Evolutionary conservation across 2,888 invertebrate genomes (phyloP).

Genomic region (Apamea sordens): DNA sequence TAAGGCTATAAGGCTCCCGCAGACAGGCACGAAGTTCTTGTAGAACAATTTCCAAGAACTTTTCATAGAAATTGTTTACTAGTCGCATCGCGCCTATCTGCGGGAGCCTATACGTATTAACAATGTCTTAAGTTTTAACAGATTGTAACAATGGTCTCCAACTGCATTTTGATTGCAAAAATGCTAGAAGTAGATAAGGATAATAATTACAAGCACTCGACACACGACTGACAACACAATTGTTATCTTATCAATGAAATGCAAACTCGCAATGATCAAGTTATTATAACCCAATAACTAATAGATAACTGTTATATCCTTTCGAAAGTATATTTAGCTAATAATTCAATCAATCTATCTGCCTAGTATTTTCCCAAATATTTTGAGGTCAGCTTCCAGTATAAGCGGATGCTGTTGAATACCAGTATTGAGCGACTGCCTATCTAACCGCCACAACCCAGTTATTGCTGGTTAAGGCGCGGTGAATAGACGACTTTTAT

Average conservation of each 20-base stretch:
- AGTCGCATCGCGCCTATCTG: background rate
- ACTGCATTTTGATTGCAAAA: conserved; percentile 21
- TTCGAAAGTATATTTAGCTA: conserved; percentile 15
- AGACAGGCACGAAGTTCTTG: background rate
- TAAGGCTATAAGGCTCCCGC: background rate
- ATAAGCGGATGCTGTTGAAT: no score
- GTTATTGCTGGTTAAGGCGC: background rate
- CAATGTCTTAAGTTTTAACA: background rate
- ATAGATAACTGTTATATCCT: conserved; percentile 22
- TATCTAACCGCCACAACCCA: background rate
- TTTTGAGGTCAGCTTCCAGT: no score
- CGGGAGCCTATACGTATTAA: background rate
- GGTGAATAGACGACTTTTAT: no score
- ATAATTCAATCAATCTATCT: background rate
- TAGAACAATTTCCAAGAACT: background rate
- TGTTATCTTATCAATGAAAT: conserved; percentile 61
- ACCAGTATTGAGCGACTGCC: background rate
- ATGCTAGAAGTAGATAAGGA: conserved; percentile 33
- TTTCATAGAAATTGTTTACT: background rate
- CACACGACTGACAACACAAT: conserved; percentile 37
- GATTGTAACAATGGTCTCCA: background rate
- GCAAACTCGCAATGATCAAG: conserved; percentile 46
- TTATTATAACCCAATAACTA: conserved; percentile 40
- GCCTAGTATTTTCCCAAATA: background rate
- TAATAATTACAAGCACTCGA: conserved; percentile 40